Percentiles rank a stretch among this genome's conserved stretches.
These are phyloP conservation scores for Drosophila kikkawai DNA, from an alignment of 1,140 invertebrate species.

Conservation along the genomic window DNA sequence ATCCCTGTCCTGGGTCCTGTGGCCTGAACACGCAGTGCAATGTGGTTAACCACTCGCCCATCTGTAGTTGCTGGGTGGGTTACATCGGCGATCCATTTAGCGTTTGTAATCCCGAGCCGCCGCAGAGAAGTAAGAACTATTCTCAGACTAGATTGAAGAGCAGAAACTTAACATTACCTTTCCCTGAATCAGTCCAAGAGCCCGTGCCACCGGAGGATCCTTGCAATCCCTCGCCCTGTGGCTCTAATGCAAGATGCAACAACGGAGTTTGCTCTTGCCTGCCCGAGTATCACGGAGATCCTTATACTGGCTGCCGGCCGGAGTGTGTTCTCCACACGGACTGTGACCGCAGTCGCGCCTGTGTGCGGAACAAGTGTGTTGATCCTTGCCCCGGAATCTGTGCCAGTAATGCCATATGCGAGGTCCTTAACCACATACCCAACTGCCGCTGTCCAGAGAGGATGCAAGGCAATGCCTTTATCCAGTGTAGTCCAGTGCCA, in stretches of 20 bases:
- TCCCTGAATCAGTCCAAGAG: constrained; percentile 48
- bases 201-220: constrained; percentile 85
- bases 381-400: constrained; percentile 92
- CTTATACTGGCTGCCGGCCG: constrained; percentile 90
- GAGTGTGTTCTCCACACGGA: constrained; percentile 94
- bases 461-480: constrained; percentile 92
- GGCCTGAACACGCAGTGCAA: constrained; percentile 92
- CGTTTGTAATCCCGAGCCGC: constrained; percentile 86
- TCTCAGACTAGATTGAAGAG: not conserved
- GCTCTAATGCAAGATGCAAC: constrained; percentile 85
- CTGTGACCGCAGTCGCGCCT: constrained; percentile 90
- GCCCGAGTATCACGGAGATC: constrained; percentile 89
- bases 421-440: constrained; percentile 92
- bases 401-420: constrained; percentile 90
- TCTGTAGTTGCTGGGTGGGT: constrained; percentile 90
- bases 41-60: constrained; percentile 93
- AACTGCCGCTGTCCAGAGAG: constrained; percentile 90
- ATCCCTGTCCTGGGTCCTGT: constrained; percentile 93
- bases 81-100: constrained; percentile 92
- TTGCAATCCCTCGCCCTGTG: constrained; percentile 92
- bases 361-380: constrained; percentile 90
- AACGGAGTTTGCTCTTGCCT: constrained; percentile 75
- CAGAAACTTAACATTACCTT: constrained; percentile 5
- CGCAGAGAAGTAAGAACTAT: constrained; percentile 64
- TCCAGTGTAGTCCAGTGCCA: constrained; percentile 88